Base-by-base conservation (phyloP, 2,888 invertebrate genomes). In the Cactoblastis cactorum region DNA sequence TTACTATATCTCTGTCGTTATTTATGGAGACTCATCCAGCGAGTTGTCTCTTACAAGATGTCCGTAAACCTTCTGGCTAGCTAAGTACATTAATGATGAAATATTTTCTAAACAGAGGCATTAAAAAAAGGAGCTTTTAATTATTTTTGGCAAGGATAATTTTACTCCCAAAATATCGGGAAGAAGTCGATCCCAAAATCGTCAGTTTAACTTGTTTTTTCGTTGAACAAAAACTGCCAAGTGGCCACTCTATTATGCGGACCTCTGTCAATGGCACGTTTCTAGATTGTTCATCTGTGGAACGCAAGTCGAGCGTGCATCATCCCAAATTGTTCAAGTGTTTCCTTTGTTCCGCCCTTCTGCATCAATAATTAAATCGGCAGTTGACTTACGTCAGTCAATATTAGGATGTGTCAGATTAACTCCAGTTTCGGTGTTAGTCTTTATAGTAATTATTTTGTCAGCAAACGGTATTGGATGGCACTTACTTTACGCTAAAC, bases 211-310 rank as follows among this genome's bases (percentile, higher is more conserved):
- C 9, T 28, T n/a, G 24, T 28, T 43, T 43, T 46, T 47, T 24
- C 34, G 14, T 11, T 15, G 8, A 32, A 28, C 11, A 17, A 43
- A 43, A 17, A 28, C 17, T 28, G 28, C n/a, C n/a, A 43, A 43
- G 17, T 43, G 43, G 15, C 43, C n/a, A n/a, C 9, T 14, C 43
- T 28, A 43, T 28, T 43, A 43, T 32, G 5, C 18, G 32, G 32
- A 39, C 32, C 39, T 32, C 41, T 49, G 49, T 49, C 49, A 49
- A 32, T 19, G 32, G 49, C 49, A 49, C 34, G 41, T 39, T 49
- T 34, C 5, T 18, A 41, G 49, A 22, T 19, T 49, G 49, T 49
- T 49, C 49, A 49, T 41, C 41, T 34, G 49, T 49, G 33, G 24
- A 49, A 49, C 34, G 14, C 11, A 49, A 49, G 41, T 41, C 49